A percentile compares a stretch with the other conserved stretches of the same genome.
Conservation (phyloP, 2,888 invertebrate genomes). For the Eupithecia insigniata region DNA sequence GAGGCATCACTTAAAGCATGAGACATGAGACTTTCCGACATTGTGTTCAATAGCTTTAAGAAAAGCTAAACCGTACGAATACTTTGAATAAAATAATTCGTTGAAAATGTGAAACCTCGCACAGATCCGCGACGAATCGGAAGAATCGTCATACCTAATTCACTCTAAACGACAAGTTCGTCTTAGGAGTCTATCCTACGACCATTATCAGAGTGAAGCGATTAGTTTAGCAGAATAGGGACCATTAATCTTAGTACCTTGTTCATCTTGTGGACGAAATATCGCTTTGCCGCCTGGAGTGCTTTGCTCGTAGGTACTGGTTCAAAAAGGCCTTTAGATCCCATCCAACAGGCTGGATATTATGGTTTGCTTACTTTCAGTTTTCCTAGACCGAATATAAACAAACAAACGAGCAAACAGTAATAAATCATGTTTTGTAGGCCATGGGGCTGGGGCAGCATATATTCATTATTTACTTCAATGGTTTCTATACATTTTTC, state of each 20-base stretch:
- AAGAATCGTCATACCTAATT: neutral
- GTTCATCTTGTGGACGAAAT: neutral
- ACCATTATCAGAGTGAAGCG: neutral
- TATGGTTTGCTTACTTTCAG: neutral
- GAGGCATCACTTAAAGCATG: neutral
- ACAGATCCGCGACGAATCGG: no score
- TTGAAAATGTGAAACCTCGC: neutral
- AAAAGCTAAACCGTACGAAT: neutral
- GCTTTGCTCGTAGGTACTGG: neutral
- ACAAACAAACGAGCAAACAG: neutral
- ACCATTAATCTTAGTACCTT: neutral
- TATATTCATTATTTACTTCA: neutral
- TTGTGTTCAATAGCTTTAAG: neutral
- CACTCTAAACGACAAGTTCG: no score
- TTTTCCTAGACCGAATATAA: neutral
- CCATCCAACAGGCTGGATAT: neutral
- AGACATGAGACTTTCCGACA: neutral
- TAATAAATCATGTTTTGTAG: constrained; percentile 7
- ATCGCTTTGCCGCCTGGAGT: neutral
- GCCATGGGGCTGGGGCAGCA: neutral
- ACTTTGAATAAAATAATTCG: neutral
- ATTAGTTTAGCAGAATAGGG: neutral
- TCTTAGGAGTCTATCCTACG: neutral
- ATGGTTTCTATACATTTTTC: neutral
- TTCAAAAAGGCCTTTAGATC: neutral